Percentiles rank a stretch among this genome's conserved stretches.
Evolutionary conservation across 2,888 invertebrate species (phyloP).

Genomic region (Conus canariensis): DNA sequence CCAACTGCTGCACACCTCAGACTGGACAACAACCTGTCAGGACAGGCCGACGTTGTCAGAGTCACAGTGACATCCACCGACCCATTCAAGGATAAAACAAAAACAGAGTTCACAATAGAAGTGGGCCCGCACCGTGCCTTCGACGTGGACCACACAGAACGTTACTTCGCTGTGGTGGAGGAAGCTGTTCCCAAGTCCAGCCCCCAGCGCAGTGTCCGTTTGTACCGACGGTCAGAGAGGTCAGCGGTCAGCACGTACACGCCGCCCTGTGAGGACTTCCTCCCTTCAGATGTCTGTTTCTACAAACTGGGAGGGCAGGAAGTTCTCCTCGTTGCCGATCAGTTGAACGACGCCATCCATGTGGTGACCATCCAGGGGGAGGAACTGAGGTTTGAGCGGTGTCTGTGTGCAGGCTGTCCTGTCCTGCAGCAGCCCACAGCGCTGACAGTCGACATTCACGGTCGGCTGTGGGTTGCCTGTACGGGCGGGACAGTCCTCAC

Average conservation of each 20-base stretch:
- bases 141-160: too few species aligned
- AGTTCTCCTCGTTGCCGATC: slow-evolving; percentile 27
- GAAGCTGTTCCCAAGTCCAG: too few species aligned
- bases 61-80: neutral
- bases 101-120: neutral
- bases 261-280: too few species aligned
- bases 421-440: slow-evolving; percentile 25
- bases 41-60: neutral
- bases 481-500: neutral
- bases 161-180: too few species aligned
- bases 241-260: too few species aligned
- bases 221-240: too few species aligned
- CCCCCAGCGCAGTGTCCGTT: too few species aligned
- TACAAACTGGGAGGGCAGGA: too few species aligned
- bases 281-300: too few species aligned
- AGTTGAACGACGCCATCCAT: slow-evolving; percentile 13
- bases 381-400: neutral
- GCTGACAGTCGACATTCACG: slow-evolving; percentile 21
- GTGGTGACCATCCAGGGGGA: neutral
- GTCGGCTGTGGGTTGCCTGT: slow-evolving; percentile 19
- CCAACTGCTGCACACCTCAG: neutral
- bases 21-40: neutral
- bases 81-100: neutral
- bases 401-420: neutral
- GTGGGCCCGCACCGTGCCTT: too few species aligned